These are phyloP conservation scores for Chionis minor DNA, from an alignment of 2,113 vertebrate genomes.

Conservation along the genomic window DNA sequence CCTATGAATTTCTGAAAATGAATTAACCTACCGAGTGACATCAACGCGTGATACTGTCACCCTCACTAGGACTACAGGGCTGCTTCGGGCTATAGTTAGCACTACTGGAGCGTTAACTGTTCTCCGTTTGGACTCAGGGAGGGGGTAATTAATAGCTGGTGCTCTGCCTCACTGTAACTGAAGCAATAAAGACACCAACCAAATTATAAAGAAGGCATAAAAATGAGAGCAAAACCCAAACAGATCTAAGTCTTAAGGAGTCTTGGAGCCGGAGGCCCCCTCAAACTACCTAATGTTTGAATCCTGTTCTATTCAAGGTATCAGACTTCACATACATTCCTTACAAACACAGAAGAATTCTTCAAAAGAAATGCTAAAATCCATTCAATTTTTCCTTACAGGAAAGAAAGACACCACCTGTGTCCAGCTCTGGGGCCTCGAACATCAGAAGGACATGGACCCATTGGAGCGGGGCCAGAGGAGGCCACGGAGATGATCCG, in stretches of 20 bases:
- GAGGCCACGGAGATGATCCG: no score
- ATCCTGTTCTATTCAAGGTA: background rate
- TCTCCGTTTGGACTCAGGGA: background rate
- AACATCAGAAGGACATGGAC: no score
- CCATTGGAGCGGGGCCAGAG: no score
- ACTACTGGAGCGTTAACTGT: background rate
- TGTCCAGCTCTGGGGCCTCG: no score
- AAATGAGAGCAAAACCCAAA: background rate
- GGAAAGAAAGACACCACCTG: background rate
- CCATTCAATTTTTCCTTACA: background rate
- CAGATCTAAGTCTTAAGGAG: background rate
- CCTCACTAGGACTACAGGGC: background rate
- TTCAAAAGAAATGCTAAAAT: background rate
- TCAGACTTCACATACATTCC: background rate
- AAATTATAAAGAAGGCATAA: background rate
- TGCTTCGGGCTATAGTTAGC: background rate
- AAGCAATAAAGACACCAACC: background rate
- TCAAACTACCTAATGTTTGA: background rate
- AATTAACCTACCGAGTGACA: constrained; percentile 11
- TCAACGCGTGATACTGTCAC: background rate
- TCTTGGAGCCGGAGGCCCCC: background rate
- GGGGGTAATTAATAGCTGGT: background rate
- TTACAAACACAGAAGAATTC: background rate
- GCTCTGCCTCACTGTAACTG: background rate
- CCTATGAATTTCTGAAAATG: background rate